Evolutionary conservation across 1,140 invertebrate species (phyloP), one percentile per base, ranked within the genome.

Genomic region (Drosophila busckii): DNA sequence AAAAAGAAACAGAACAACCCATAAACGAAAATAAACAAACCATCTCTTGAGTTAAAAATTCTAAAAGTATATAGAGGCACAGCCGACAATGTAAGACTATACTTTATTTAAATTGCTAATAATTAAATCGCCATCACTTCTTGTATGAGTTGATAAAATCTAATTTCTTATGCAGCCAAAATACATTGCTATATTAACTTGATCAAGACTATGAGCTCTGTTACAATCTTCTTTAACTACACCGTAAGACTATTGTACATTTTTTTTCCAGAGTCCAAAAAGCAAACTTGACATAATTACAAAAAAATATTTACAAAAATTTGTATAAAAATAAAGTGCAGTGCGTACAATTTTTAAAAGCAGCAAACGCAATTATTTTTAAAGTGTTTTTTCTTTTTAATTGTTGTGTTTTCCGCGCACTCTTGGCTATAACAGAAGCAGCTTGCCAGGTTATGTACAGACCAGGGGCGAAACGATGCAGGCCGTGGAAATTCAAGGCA

Each of bases 201-300:
- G n/a, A n/a, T n/a, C n/a, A n/a, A n/a, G n/a, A n/a, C n/a, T n/a
- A n/a, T n/a, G n/a, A n/a, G n/a, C n/a, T 26, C 22, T 25, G 41
- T 31, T 10, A 16, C 10, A 29, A 42, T 28, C 16, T 28, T 22
- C 13, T 23, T 10, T 34, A 53, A 35, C 40, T 20, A 42, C 28
- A n/a, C n/a, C n/a, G n/a, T n/a, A n/a, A n/a, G n/a, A n/a, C n/a
- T n/a, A n/a, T n/a, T n/a, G n/a, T n/a, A n/a, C n/a, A n/a, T n/a
- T n/a, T n/a, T n/a, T n/a, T n/a, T n/a, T n/a, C n/a, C n/a, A n/a
- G n/a, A n/a, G n/a, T n/a, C n/a, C n/a, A 71, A 78, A 71, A 59
- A 78, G 67, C 73, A 78, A 78, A 80, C 71, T 78, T 78, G 71
- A 78, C 71, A 78, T 50, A 80, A 73, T 78, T 80, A 67, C 46